phyloP scores from a whole-genome alignment of 2,888 invertebrate species.

The Cosmia pyralina region DNA sequence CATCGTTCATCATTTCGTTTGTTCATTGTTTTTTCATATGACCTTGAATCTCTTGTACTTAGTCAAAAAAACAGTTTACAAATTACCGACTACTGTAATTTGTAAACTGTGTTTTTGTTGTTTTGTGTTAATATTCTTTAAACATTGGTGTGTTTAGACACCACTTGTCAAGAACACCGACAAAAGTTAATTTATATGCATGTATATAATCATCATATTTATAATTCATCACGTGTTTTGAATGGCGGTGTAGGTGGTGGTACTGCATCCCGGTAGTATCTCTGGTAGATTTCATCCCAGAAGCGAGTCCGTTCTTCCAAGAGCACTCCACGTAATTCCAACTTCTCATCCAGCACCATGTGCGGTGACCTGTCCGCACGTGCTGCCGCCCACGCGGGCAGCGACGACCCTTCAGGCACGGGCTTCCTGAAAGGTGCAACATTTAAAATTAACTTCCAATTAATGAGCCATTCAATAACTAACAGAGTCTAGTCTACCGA shows the following conservation, averaged over 20 bases:
- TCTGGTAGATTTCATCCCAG: constrained; percentile 68
- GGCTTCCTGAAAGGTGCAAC: constrained; percentile 66
- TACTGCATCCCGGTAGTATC: constrained; percentile 50
- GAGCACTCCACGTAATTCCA: constrained; percentile 59
- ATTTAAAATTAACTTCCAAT: background rate
- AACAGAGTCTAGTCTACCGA: background rate
- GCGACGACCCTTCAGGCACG: constrained; percentile 62
- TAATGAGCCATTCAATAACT: background rate
- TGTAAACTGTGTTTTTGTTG: too few species aligned
- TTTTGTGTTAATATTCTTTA: too few species aligned
- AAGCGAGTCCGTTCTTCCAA: constrained; percentile 61
- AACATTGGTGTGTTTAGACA: too few species aligned
- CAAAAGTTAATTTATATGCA: too few species aligned
- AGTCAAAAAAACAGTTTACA: too few species aligned
- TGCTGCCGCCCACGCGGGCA: constrained; percentile 68
- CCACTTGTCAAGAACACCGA: too few species aligned
- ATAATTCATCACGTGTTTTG: constrained; percentile 17
- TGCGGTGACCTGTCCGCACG: constrained; percentile 62
- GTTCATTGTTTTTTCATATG: too few species aligned
- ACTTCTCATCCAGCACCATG: constrained; percentile 64
- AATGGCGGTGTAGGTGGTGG: constrained; percentile 9
- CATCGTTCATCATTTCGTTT: too few species aligned
- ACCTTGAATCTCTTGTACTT: too few species aligned
- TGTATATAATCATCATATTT: background rate
- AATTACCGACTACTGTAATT: too few species aligned